A percentile compares a stretch with the other conserved stretches of the same genome.
These are phyloP conservation scores for Neodiprion fabricii DNA, from an alignment of 1,140 invertebrate genomes.

Conservation along the genomic window DNA sequence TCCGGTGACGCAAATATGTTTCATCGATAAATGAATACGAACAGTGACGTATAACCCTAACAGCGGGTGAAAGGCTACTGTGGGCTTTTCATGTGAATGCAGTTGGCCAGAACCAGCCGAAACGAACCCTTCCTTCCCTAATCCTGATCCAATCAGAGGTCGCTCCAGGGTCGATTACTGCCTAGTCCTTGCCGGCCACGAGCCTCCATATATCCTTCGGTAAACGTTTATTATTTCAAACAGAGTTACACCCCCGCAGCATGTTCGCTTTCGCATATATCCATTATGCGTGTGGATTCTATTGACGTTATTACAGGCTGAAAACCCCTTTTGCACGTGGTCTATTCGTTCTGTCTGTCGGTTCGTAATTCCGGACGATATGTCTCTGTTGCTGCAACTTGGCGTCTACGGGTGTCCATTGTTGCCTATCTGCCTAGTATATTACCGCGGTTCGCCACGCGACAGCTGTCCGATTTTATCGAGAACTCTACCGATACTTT, in stretches of 20 bases:
- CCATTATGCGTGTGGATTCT: constrained; percentile 15
- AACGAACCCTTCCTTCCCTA: constrained; percentile 8
- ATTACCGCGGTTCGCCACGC: constrained; percentile 31
- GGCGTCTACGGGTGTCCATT: neutral
- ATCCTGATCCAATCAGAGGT: constrained; percentile 12
- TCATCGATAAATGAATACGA: neutral
- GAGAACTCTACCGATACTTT: constrained; percentile 29
- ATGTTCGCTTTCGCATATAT: constrained; percentile 25
- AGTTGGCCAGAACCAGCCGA: constrained; percentile 1
- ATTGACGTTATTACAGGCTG: constrained; percentile 12
- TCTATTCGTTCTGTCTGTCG: constrained; percentile 13
- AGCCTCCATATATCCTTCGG: constrained; percentile 1
- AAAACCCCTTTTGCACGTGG: constrained; percentile 14
- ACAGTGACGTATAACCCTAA: neutral
- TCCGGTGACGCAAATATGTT: too few species aligned
- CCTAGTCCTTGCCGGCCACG: neutral
- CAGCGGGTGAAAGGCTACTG: neutral
- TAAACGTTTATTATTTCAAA: constrained; percentile 48
- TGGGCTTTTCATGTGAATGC: constrained; percentile 8
- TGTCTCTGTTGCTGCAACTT: neutral
- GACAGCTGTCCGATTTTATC: constrained; percentile 45
- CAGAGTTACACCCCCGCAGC: constrained; percentile 18
- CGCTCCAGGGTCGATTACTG: neutral
- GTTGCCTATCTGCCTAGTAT: neutral
- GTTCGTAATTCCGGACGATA: neutral